Evolutionary conservation across 2,888 invertebrate species (phyloP).

Genomic region (Pyrochroa serraticornis): DNA sequence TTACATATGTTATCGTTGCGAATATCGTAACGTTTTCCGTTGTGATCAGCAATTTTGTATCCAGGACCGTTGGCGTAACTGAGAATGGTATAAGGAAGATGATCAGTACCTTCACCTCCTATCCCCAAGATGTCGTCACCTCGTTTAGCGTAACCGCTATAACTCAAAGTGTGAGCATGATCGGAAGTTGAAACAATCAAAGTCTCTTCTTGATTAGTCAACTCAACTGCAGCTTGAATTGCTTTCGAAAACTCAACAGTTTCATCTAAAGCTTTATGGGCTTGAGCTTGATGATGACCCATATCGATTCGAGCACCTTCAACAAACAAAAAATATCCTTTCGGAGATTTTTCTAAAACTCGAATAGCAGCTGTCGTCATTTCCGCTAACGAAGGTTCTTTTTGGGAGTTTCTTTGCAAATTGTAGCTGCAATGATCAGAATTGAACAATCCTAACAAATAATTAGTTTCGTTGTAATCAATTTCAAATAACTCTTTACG

Average conservation of each 20-base stretch:
- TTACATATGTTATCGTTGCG: slow-evolving; percentile 55
- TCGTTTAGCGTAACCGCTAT: slow-evolving; percentile 75
- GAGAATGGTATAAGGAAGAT: slow-evolving; percentile 66
- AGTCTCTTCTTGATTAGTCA: slow-evolving; percentile 71
- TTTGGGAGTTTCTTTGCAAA: slow-evolving; percentile 62
- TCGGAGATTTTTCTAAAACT: slow-evolving; percentile 64
- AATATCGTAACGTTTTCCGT: slow-evolving; percentile 63
- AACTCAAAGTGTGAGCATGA: slow-evolving; percentile 77
- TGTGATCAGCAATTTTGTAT: slow-evolving; percentile 55
- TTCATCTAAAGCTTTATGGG: slow-evolving; percentile 74
- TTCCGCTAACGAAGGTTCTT: slow-evolving; percentile 75
- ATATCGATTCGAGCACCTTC: slow-evolving; percentile 78
- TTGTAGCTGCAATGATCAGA: slow-evolving; percentile 61
- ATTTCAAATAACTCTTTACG: slow-evolving; percentile 62
- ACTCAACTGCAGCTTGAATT: slow-evolving; percentile 65
- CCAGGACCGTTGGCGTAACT: slow-evolving; percentile 77
- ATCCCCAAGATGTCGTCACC: slow-evolving; percentile 65
- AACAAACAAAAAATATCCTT: slow-evolving; percentile 79
- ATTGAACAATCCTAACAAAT: slow-evolving; percentile 42
- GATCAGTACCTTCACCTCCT: slow-evolving; percentile 60
- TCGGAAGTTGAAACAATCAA: slow-evolving; percentile 78
- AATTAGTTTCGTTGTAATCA: slow-evolving; percentile 63
- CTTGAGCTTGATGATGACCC: slow-evolving; percentile 73
- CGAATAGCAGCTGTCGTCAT: slow-evolving; percentile 81
- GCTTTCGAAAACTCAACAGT: slow-evolving; percentile 67